These are phyloP conservation scores for Sceloporus undulatus DNA, from an alignment of 2,113 vertebrate species.

Conservation along the genomic window DNA sequence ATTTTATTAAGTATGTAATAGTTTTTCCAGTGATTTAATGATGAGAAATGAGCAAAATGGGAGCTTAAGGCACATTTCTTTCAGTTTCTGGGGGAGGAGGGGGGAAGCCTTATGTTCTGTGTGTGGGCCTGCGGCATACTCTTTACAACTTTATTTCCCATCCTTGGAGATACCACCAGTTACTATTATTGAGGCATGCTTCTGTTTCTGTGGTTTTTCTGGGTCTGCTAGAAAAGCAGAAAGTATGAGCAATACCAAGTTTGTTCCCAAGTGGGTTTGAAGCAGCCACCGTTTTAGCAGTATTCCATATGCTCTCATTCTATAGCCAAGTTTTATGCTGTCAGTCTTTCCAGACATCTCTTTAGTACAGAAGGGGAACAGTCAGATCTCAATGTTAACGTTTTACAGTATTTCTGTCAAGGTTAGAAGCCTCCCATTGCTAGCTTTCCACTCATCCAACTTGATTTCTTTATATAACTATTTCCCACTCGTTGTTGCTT, in stretches of 20 bases:
- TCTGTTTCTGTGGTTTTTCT: slow-evolving; percentile 26
- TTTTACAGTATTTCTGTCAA: slow-evolving; percentile 30
- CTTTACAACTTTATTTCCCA: slow-evolving; percentile 16
- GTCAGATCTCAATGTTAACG: slow-evolving; percentile 20
- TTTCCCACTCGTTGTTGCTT: background rate
- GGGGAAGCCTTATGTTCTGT: background rate
- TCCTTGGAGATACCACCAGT: background rate
- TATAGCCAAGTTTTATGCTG: slow-evolving; percentile 37
- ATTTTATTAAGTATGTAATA: background rate
- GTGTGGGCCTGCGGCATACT: background rate
- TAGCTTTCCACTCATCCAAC: slow-evolving; percentile 14
- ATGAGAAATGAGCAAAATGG: background rate
- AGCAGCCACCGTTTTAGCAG: slow-evolving; percentile 2
- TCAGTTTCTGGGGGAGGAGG: background rate
- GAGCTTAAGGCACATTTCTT: background rate
- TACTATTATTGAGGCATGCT: background rate
- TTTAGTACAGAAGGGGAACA: slow-evolving; percentile 23
- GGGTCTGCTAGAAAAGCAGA: too few relatives aligned
- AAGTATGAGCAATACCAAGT: background rate
- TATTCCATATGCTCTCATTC: slow-evolving; percentile 41
- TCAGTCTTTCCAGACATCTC: slow-evolving; percentile 59
- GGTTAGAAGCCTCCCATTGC: background rate
- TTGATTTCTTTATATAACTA: background rate
- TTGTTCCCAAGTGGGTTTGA: slow-evolving; percentile 13
- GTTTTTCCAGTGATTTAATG: background rate